phyloP scores from a whole-genome alignment of 2,888 invertebrate species.

The Conus canariensis region DNA sequence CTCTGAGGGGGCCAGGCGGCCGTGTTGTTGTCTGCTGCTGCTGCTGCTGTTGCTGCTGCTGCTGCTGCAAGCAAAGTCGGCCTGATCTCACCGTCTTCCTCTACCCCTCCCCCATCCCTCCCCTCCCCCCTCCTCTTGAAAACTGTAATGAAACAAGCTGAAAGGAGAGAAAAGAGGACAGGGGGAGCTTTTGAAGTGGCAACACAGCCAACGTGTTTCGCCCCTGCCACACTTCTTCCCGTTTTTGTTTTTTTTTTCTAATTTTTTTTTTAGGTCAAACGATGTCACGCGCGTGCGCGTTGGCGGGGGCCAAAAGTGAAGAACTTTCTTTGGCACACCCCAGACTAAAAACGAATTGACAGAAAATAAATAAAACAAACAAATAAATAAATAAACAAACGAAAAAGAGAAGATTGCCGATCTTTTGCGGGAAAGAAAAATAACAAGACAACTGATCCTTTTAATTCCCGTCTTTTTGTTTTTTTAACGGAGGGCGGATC shows the following conservation, averaged over 20 bases:
- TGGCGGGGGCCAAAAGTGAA: not conserved
- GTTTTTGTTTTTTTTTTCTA: not conserved
- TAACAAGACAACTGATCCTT: too few relatives aligned
- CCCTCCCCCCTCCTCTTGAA: not conserved
- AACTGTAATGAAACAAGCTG: not conserved
- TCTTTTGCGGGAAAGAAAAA: too few relatives aligned
- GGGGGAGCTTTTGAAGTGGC: not conserved
- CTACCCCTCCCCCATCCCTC: not conserved
- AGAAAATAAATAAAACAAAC: too few relatives aligned
- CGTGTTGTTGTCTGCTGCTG: not conserved
- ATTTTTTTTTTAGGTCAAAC: not conserved
- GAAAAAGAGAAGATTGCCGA: too few relatives aligned
- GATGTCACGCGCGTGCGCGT: slow-evolving; percentile 13
- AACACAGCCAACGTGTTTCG: not conserved
- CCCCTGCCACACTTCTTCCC: not conserved
- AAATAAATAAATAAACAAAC: too few relatives aligned
- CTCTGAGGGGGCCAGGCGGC: too few relatives aligned
- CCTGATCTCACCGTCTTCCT: not conserved
- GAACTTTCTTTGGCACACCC: not conserved
- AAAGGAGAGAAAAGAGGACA: slow-evolving; percentile 7
- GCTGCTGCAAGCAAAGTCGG: not conserved
- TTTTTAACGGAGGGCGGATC: too few relatives aligned
- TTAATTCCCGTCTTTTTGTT: too few relatives aligned
- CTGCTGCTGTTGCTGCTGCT: not conserved
- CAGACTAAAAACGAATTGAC: not conserved